A percentile compares a stretch with the other conserved stretches of the same genome.
Conservation (phyloP, 2,888 invertebrate genomes). For the Helleia helle region DNA sequence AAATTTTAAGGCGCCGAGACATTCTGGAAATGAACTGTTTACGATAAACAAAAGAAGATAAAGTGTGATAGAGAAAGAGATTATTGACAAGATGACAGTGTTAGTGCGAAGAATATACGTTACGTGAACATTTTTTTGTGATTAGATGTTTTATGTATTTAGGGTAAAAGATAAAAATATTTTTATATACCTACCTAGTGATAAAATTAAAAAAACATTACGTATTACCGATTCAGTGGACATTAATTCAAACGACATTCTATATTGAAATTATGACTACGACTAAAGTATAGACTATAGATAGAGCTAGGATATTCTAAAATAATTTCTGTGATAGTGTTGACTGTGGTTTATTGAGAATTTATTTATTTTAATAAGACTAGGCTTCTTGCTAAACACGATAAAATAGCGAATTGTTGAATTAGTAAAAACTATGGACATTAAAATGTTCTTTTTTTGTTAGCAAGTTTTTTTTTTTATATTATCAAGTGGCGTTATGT, state of each 20-base stretch:
- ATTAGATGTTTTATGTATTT: too few species aligned
- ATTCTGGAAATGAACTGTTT: too few species aligned
- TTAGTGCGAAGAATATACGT: neutral
- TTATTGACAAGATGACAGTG: neutral
- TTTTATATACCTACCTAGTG: too few species aligned
- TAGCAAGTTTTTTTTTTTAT: too few species aligned
- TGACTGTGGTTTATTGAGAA: constrained; percentile 5
- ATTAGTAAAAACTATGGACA: too few species aligned
- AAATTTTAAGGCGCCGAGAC: constrained; percentile 50
- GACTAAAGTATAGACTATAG: neutral
- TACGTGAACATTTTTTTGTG: neutral
- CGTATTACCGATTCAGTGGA: neutral
- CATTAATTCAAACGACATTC: neutral
- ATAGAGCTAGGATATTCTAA: neutral
- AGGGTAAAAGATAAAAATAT: too few species aligned
- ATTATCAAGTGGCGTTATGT: too few species aligned
- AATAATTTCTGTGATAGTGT: constrained; percentile 3
- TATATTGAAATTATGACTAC: neutral
- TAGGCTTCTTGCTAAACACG: neutral
- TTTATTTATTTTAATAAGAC: neutral
- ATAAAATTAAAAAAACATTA: neutral
- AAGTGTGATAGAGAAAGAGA: neutral
- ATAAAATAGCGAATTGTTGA: too few species aligned
- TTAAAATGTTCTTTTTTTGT: too few species aligned
- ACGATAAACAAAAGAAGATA: neutral